phyloP scores from a whole-genome alignment of 2,797 vertebrate species.

The Cebuella pygmaea region DNA sequence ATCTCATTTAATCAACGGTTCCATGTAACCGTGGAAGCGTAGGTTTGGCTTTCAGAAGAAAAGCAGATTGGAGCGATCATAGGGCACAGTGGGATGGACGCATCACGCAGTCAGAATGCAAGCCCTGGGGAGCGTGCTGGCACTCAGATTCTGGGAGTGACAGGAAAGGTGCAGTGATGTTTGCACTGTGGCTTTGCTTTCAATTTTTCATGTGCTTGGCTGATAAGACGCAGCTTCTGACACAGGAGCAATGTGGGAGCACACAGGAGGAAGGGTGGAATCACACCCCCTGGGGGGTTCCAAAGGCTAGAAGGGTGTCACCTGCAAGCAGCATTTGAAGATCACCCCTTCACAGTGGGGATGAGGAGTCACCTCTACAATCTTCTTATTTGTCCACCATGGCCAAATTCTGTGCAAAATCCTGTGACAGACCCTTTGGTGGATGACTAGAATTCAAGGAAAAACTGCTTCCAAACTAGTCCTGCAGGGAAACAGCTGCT shows the following conservation, averaged over 20 bases:
- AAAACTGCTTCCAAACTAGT: constrained; percentile 60
- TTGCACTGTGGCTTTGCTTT: not conserved
- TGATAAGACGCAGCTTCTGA: not conserved
- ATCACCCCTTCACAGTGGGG: rapidly evolving
- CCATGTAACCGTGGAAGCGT: not conserved
- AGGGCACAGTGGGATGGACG: too few relatives aligned
- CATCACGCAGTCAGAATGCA: rapidly evolving
- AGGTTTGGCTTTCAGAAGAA: not conserved
- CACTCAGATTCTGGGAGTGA: not conserved
- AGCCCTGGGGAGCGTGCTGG: not conserved
- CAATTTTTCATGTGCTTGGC: rapidly evolving
- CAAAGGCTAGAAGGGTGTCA: not conserved
- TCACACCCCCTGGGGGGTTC: rapidly evolving
- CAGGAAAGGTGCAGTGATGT: rapidly evolving
- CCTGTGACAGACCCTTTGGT: not conserved
- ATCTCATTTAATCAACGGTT: not conserved
- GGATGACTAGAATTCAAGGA: constrained; percentile 44
- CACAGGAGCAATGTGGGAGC: not conserved
- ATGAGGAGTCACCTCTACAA: not conserved
- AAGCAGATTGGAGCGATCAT: not conserved
- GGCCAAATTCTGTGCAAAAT: not conserved
- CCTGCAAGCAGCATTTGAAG: not conserved
- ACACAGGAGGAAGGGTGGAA: not conserved
- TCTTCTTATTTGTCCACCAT: not conserved
- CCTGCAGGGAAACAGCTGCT: constrained; percentile 62